phyloP scores from a whole-genome alignment of 2,113 vertebrate genomes.

The Bujurquina vittata region DNA sequence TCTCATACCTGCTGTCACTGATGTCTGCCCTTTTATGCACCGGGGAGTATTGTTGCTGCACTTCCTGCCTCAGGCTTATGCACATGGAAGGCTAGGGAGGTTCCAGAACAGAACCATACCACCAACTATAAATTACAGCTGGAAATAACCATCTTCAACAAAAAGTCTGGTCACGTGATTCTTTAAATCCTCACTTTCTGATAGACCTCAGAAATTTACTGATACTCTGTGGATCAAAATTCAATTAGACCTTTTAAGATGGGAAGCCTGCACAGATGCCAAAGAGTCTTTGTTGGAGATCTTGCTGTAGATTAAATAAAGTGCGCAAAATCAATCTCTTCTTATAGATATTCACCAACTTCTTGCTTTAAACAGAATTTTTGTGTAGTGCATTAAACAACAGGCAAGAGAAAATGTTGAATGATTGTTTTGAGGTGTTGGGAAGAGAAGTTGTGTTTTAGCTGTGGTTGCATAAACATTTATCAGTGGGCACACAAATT shows the following conservation, averaged over 20 bases:
- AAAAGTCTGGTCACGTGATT: neutral
- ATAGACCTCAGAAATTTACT: neutral
- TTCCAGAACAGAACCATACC: neutral
- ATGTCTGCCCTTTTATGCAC: neutral
- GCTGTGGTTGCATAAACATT: neutral
- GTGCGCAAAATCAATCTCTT: neutral
- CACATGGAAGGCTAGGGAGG: neutral
- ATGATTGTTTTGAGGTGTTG: neutral
- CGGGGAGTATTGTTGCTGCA: neutral
- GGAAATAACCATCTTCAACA: neutral
- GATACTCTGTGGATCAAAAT: neutral
- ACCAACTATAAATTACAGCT: neutral
- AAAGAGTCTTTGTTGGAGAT: neutral
- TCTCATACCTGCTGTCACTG: neutral
- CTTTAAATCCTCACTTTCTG: neutral
- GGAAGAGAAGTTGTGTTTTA: neutral
- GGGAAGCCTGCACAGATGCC: neutral
- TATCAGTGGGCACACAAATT: fast-evolving
- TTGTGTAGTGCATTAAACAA: neutral
- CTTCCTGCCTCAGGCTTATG: neutral
- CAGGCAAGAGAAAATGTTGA: neutral
- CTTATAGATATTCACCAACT: neutral
- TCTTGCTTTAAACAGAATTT: neutral
- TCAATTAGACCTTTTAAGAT: neutral
- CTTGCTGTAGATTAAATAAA: neutral